A percentile compares a stretch with the other conserved stretches of the same genome.
Conservation (phyloP, 2,113 vertebrate genomes). For the Dasyurus viverrinus region DNA sequence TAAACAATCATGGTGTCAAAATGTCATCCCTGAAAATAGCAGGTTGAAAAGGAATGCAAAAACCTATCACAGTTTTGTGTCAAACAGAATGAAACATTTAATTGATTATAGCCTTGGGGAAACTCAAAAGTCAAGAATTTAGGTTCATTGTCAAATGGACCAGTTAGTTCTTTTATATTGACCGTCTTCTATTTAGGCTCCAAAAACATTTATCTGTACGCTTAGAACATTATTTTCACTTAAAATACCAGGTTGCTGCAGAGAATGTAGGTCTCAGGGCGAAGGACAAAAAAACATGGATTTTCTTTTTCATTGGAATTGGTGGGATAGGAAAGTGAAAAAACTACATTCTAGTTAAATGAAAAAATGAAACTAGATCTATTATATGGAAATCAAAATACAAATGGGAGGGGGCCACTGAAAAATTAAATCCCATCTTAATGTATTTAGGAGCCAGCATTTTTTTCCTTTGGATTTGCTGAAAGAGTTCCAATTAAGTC, state of each 20-base stretch:
- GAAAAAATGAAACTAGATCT: neutral
- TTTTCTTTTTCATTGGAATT: neutral
- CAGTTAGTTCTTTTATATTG: neutral
- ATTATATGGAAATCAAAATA: neutral
- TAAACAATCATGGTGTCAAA: conserved; percentile 64
- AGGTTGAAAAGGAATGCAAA: conserved; percentile 63
- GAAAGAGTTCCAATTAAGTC: neutral
- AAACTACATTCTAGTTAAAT: neutral
- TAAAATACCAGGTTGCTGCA: neutral
- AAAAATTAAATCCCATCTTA: neutral
- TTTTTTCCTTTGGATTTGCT: neutral
- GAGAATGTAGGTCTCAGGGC: neutral
- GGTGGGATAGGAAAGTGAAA: neutral
- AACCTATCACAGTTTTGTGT: conserved; percentile 60
- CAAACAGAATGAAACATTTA: conserved; percentile 39
- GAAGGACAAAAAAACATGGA: neutral
- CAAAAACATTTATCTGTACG: neutral
- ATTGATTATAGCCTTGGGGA: neutral
- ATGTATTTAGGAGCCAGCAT: neutral
- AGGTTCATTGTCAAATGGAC: neutral
- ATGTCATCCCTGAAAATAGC: conserved; percentile 64
- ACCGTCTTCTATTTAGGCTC: neutral
- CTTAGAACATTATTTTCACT: neutral
- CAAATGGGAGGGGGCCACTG: neutral
- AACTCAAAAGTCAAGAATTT: neutral